Evolutionary conservation across 53 echinoderm and acorn worm genomes (phyloP), one percentile per base, ranked within the genome.

Genomic region (Hippasteria phrygiana): DNA sequence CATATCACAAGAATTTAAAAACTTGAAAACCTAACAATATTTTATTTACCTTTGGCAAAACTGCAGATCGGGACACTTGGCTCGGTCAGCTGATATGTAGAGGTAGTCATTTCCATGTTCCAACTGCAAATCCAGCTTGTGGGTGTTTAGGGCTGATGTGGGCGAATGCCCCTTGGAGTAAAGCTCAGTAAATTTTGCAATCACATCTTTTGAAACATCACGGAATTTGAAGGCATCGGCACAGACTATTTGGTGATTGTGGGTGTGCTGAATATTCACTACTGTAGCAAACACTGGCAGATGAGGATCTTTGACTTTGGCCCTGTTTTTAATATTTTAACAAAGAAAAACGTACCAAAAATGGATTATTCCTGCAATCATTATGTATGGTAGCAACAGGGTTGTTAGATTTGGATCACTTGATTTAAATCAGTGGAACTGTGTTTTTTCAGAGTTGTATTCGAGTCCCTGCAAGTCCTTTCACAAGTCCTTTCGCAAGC

Each of bases 11-110:
- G 20, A 14, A 53, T 17, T 20, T 17, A 53, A 17, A 14, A 53
- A 53, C 1, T 14, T 17, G n/a, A n/a, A 75, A 75, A 48, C 28
- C 6, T 1, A 12, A 36, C 31, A 75, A 27, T 40, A 18, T 0
- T 18, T 47, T 24, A 32, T 1, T 28, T 34, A 90, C 93, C 93
- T 93, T 59, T 34, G 89, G 51, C 93, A 93, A 59, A 75, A 93
- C 22, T 55, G 59, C 20, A 78, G 35, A 36, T 93, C 93, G 8
- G 93, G 93, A n/a, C 80, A 78, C 4, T 87, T 0, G 0, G 87
- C 77, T 29, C 90, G 34, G 53, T 93, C 80, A 31, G 80, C 85
- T 0, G 88, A 78, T 17, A 55, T 45, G 34, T 73, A 31, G 6
- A 59, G 32, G n/a, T 78, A 89, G 35, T 76, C 78, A 16, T 64